These are phyloP conservation scores for Drepanosiphum platanoidis DNA, from an alignment of 2,888 invertebrate genomes.

Conservation along the genomic window DNA sequence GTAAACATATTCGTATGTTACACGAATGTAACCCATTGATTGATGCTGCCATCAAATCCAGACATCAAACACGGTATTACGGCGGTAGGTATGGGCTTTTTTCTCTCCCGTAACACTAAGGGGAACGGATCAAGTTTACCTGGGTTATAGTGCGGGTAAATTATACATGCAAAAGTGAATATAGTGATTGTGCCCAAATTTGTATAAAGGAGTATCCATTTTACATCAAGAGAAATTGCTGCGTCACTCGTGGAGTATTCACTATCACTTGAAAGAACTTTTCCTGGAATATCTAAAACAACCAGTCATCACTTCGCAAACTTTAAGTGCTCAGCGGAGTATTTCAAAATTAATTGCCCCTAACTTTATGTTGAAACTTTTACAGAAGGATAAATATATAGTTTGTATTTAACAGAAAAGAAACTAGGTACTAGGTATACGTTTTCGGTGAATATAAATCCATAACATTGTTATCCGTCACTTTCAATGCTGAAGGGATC, in stretches of 20 bases:
- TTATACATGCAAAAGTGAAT: constrained; percentile 8
- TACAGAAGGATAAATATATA: constrained; percentile 19
- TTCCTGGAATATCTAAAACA: constrained; percentile 21
- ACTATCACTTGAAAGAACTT: constrained; percentile 39
- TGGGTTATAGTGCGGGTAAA: not conserved
- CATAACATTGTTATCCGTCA: not conserved
- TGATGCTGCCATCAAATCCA: constrained; percentile 4
- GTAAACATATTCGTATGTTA: constrained; percentile 16
- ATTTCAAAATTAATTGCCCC: constrained; percentile 39
- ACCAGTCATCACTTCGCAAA: constrained; percentile 44
- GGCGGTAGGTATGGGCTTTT: not conserved
- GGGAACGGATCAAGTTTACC: not conserved
- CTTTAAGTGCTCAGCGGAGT: constrained; percentile 17
- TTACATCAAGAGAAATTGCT: constrained; percentile 29
- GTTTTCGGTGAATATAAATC: not conserved
- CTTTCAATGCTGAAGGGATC: too few species aligned
- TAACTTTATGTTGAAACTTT: constrained; percentile 24
- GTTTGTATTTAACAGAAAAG: constrained; percentile 8
- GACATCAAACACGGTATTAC: not conserved
- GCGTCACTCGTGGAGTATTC: constrained; percentile 7
- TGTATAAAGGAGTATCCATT: constrained; percentile 22
- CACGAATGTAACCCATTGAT: not conserved
- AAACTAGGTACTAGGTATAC: not conserved
- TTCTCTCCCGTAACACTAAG: not conserved
- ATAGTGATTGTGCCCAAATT: not conserved